Percentiles rank a stretch among this genome's conserved stretches.
phyloP scores from a whole-genome alignment of 2,113 vertebrate genomes.

The Crypturellus undulatus region DNA sequence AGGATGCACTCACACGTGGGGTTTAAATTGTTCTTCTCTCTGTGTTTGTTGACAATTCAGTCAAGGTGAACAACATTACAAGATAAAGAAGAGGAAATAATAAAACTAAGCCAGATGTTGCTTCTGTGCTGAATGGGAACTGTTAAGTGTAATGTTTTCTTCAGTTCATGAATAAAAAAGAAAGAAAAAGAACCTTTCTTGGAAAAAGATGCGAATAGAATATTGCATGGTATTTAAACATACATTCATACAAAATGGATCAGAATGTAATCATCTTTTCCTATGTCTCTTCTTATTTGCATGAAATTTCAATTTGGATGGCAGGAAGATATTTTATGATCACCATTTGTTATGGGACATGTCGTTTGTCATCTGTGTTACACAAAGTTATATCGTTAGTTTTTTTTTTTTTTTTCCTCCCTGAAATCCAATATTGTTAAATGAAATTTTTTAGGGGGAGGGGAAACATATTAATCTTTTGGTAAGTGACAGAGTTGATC shows the following conservation, averaged over 20 bases:
- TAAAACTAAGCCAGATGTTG: not conserved
- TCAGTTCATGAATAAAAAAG: not conserved
- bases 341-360: conserved; percentile 23
- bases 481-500: not conserved
- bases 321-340: conserved; percentile 30
- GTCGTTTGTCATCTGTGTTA: conserved; percentile 45
- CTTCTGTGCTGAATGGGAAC: not conserved
- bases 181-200: not conserved
- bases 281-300: conserved; percentile 15
- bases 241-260: not conserved
- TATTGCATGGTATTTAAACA: not conserved
- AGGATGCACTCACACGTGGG: not conserved
- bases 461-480: conserved; percentile 16
- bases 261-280: conserved; percentile 14
- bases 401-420: not conserved
- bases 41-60: not conserved
- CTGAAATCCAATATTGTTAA: conserved; percentile 34
- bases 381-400: not conserved
- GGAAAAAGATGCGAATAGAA: not conserved
- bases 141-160: conserved; percentile 3
- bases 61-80: not conserved
- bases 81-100: not conserved
- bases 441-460: conserved; percentile 31
- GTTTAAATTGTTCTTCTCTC: not conserved
- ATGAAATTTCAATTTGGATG: conserved; percentile 39